phyloP scores from a whole-genome alignment of 2,888 invertebrate genomes.

The Platynereis dumerilii region DNA sequence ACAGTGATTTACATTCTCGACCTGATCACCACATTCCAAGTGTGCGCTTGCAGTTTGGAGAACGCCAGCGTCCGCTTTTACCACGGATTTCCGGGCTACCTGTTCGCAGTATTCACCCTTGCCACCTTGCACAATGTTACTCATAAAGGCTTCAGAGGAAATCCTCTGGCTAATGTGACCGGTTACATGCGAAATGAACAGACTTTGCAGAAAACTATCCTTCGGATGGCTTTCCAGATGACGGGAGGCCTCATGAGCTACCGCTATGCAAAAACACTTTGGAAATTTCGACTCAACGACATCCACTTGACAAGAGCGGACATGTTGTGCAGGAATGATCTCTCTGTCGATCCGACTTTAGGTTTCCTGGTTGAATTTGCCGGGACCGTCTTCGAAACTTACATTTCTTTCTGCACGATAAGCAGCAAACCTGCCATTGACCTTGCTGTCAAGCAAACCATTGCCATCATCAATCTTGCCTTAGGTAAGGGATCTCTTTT shows the following conservation, averaged over 20 bases:
- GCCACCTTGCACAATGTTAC: constrained; percentile 20
- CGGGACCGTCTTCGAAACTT: constrained; percentile 21
- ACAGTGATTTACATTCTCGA: constrained; percentile 17
- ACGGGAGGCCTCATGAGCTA: constrained; percentile 27
- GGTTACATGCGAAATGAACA: constrained; percentile 12
- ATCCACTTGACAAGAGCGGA: constrained; percentile 7
- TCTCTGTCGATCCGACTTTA: constrained; percentile 21
- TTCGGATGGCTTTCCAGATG: constrained; percentile 19
- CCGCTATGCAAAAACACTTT: constrained; percentile 24
- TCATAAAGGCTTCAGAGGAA: constrained; percentile 12
- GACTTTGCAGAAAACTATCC: not conserved
- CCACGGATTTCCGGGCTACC: constrained; percentile 29
- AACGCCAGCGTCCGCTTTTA: constrained; percentile 27
- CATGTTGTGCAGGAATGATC: constrained; percentile 22
- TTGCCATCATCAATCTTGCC: not conserved
- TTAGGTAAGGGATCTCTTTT: constrained; percentile 9
- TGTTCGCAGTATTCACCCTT: constrained; percentile 10
- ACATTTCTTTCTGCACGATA: constrained; percentile 17
- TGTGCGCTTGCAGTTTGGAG: constrained; percentile 34
- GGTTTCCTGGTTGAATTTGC: constrained; percentile 29
- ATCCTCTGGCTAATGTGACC: constrained; percentile 26
- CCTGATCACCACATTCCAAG: constrained; percentile 30
- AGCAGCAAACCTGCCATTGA: constrained; percentile 6
- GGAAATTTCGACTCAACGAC: constrained; percentile 25
- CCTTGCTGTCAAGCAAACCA: not conserved